Percentiles rank a stretch among this genome's conserved stretches.
Conservation (phyloP, 2,888 invertebrate genomes). For the Drosophila algonquin region DNA sequence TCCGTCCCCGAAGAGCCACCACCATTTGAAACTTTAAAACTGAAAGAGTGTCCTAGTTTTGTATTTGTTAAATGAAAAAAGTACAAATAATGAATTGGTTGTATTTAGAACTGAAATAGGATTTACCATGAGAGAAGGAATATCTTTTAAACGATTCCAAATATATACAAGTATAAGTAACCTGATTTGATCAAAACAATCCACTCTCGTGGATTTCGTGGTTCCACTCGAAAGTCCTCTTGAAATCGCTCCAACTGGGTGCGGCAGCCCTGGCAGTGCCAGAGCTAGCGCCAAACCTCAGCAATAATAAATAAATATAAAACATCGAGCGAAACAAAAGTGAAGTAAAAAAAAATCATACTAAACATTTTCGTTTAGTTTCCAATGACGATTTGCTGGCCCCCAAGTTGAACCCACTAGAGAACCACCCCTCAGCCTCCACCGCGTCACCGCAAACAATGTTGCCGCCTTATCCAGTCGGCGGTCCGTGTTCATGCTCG, state of each 20-base stretch:
- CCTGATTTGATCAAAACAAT: not conserved
- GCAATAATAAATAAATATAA: conserved; percentile 67
- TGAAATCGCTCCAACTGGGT: conserved; percentile 21
- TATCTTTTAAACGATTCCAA: too few species aligned
- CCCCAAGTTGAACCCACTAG: conserved; percentile 47
- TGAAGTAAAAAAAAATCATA: conserved; percentile 60
- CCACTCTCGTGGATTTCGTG: not conserved
- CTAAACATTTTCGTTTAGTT: conserved; percentile 78
- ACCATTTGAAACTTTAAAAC: not conserved
- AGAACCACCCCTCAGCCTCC: not conserved
- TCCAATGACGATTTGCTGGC: conserved; percentile 71
- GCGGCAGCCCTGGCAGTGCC: conserved; percentile 8
- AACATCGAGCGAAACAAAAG: conserved; percentile 28
- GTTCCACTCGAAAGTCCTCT: conserved; percentile 22
- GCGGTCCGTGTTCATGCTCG: conserved; percentile 44
- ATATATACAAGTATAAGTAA: too few species aligned
- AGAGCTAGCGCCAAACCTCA: conserved; percentile 30
- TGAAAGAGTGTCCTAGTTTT: not conserved
- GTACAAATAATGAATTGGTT: not conserved
- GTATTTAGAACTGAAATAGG: not conserved
- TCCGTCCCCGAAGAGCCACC: not conserved
- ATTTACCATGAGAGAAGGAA: too few species aligned
- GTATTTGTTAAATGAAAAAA: not conserved
- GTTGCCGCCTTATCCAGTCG: conserved; percentile 57
- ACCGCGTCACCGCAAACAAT: conserved; percentile 53